Base-by-base conservation (phyloP, 2,113 vertebrate genomes). In the Glaucomys volans region DNA sequence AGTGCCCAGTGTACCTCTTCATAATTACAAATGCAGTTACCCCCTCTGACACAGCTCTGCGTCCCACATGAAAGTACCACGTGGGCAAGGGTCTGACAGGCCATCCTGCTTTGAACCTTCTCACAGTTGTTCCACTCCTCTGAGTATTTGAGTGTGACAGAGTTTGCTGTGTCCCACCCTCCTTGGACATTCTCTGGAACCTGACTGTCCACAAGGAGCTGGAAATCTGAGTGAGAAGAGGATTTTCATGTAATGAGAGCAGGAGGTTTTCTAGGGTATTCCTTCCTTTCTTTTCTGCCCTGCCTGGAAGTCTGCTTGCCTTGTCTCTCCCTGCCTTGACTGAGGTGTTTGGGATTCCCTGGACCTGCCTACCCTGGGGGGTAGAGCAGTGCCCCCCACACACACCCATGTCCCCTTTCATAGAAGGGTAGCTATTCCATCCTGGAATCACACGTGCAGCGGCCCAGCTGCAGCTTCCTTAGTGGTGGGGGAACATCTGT, bases 11-110 rank as follows among this genome's bases (percentile, higher is more conserved):
- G 11, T 57, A 3, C 16, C 9, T 50, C 74, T 80, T 66, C 22
- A 10, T 4, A 20, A 20, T 37, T 9, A 16, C 5, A 69, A 8
- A 17, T 52, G 24, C 3, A 1, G 4, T 79, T 0, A 0, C 42
- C 87, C 12, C 35, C 22, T 4, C 1, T 74, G 86, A 13, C 94
- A n/a, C 84, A 47, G 62, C 74, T 52, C 32, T 8, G 0, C 3
- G 7, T 14, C 54, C 37, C 52, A 17, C 14, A 16, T 37, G 57
- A 24, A 17, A 28, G 40, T 67, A n/a, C 57, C 50, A 35, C 8
- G 0, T 1, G 0, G 28, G 37, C 47, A 44, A 54, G 40, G 67
- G n/a, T 32, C 30, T 35, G 52, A 35, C 2, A 24, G 87, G 75
- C 57, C 11, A 0, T 37, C 50, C 67, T 64, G 30, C 74, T 88